Percentiles rank a stretch among this genome's conserved stretches.
These are phyloP conservation scores for Phyllotreta cruciferae DNA, from an alignment of 2,888 invertebrate species.

Conservation along the genomic window DNA sequence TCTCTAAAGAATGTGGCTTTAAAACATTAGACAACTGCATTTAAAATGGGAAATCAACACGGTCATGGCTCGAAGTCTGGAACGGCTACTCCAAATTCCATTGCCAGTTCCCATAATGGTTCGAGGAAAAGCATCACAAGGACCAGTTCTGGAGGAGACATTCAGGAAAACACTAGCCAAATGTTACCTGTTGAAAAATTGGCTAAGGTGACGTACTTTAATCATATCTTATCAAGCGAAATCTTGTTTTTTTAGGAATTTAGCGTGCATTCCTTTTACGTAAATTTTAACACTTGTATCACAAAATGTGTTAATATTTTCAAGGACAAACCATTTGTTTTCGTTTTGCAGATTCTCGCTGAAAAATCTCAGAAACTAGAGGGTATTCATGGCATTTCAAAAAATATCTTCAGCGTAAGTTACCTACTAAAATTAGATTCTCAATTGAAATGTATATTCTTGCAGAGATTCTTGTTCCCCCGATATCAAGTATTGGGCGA, in stretches of 20 bases:
- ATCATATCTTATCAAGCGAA: constrained; percentile 32
- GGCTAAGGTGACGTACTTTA: constrained; percentile 67
- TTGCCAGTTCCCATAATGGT: constrained; percentile 49
- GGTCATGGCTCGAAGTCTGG: constrained; percentile 52
- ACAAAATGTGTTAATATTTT: constrained; percentile 27
- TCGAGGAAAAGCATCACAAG: constrained; percentile 65
- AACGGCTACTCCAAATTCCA: constrained; percentile 53
- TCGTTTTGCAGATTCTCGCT: constrained; percentile 68
- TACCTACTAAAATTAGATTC: neutral
- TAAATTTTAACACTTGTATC: constrained; percentile 9
- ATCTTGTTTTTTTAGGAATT: neutral
- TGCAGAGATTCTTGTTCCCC: constrained; percentile 79
- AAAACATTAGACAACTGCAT: constrained; percentile 11
- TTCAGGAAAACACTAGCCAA: constrained; percentile 66
- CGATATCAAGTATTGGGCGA: constrained; percentile 75
- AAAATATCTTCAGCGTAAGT: constrained; percentile 69
- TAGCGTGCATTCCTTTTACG: neutral
- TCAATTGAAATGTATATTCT: constrained; percentile 31
- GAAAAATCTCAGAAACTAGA: constrained; percentile 75
- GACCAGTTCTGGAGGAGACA: constrained; percentile 72
- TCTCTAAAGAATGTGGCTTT: constrained; percentile 32
- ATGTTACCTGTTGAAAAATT: constrained; percentile 79
- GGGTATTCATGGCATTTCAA: constrained; percentile 74
- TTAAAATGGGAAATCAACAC: constrained; percentile 58
- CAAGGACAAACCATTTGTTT: constrained; percentile 23